Base-by-base conservation (phyloP, 2,113 vertebrate genomes). In the Lonchura striata region DNA sequence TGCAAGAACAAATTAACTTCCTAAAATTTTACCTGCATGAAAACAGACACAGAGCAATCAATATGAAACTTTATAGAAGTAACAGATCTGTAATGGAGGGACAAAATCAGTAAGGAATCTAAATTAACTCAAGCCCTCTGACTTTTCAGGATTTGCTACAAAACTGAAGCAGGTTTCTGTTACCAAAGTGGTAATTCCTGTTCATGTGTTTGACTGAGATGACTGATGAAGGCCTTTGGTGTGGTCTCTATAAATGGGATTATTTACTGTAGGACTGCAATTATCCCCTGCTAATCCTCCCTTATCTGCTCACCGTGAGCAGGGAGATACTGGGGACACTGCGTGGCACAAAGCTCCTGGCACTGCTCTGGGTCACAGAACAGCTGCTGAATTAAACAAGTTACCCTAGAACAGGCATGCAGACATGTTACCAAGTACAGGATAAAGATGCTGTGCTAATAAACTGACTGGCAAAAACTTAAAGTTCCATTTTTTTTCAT, bases 401-500 rank as follows among this genome's bases (percentile, higher is more conserved):
- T 20, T 39, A 49, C 19, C 72, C 42, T 5, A 10, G 12, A 69
- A 46, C 18, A 72, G 30, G 20, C 13, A 27, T 0, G 11, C 1
- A 82, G n/a, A 35, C 37, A 42, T 0, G 1, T 21, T 42, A 77
- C 6, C 14, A 44, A 23, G 15, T 1, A 24, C 0, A 81, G 37
- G 20, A 78, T 15, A 44, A 70, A 86, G 23, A 30, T 69, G 33
- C 35, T 41, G 2, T 15, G 31, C 42, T 28, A 47, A 35, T 19
- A 39, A 33, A 80, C 6, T 19, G 39, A 80, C 23, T 22, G 18
- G 47, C 14, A 79, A 76, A 88, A 21, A 1, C 9, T 3, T 28
- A 10, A 71, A 39, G 13, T 60, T 86, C 31, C 18, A 10, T 61
- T 89, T 74, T 53, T 44, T 44, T 37, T 12, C 23, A 60, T 37